phyloP scores from a whole-genome alignment of 1,140 invertebrate genomes.

The Trichomalopsis sarcophagae region DNA sequence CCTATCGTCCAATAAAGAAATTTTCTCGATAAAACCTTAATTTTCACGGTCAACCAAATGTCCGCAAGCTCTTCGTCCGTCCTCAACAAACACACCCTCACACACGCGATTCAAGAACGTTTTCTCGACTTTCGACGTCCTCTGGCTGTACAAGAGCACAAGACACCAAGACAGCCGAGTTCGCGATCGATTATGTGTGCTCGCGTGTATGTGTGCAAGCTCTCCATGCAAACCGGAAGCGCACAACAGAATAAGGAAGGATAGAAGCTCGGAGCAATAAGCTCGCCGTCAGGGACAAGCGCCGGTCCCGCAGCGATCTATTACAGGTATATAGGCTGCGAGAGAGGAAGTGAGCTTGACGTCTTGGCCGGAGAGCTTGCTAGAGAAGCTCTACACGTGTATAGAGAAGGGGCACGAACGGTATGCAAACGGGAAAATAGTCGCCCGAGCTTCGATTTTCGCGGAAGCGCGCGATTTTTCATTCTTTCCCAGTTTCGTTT shows the following conservation, averaged over 20 bases:
- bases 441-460: background rate
- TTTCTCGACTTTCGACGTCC: constrained; percentile 2
- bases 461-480: background rate
- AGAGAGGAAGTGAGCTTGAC: constrained; percentile 42
- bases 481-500: too few relatives aligned
- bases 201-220: background rate
- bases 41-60: constrained; percentile 41
- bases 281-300: constrained; percentile 53
- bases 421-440: constrained; percentile 34
- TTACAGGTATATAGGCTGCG: constrained; percentile 34
- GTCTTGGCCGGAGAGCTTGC: constrained; percentile 31
- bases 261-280: constrained; percentile 49
- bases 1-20: background rate
- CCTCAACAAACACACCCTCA: background rate
- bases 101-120: background rate
- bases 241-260: background rate
- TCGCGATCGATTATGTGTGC: background rate
- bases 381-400: background rate
- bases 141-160: background rate
- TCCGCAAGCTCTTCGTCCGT: background rate
- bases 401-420: background rate
- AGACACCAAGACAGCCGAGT: background rate
- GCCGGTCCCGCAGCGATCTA: constrained; percentile 47
- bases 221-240: constrained; percentile 45
- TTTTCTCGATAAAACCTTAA: constrained; percentile 30